Evolutionary conservation across 2,888 invertebrate species (phyloP).

Genomic region (Meghimatium bilineatum): DNA sequence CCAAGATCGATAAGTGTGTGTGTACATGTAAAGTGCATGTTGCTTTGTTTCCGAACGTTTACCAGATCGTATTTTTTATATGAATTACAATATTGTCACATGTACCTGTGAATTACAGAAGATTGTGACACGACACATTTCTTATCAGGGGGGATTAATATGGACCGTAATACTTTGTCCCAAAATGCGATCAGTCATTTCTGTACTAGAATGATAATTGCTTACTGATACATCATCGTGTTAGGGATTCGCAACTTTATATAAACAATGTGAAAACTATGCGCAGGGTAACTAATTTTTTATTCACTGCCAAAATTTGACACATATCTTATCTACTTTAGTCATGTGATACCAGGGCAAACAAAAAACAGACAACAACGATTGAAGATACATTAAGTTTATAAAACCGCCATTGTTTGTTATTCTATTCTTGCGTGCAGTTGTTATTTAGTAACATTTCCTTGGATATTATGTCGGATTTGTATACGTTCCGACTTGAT

Average conservation of each 20-base stretch:
- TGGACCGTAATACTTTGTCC: neutral
- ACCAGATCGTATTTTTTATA: too few species aligned
- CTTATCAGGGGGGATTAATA: neutral
- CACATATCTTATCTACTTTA: neutral
- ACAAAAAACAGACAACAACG: neutral
- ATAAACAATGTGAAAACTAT: neutral
- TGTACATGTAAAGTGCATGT: too few species aligned
- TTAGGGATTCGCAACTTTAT: neutral
- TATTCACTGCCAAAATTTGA: neutral
- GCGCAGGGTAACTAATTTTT: neutral
- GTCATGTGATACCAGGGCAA: neutral
- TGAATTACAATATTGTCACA: neutral
- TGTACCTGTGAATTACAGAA: neutral
- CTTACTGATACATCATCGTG: too few species aligned
- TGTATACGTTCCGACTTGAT: neutral
- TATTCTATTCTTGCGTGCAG: neutral
- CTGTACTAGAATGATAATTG: neutral
- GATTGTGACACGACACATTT: neutral
- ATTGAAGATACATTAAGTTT: neutral
- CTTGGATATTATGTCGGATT: neutral
- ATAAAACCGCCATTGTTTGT: neutral
- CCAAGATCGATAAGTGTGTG: too few species aligned
- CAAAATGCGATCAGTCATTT: neutral
- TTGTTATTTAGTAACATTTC: neutral
- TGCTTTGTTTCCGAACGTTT: too few species aligned